Conservation (phyloP, 2,888 invertebrate species). For the Pyrgus malvae region DNA sequence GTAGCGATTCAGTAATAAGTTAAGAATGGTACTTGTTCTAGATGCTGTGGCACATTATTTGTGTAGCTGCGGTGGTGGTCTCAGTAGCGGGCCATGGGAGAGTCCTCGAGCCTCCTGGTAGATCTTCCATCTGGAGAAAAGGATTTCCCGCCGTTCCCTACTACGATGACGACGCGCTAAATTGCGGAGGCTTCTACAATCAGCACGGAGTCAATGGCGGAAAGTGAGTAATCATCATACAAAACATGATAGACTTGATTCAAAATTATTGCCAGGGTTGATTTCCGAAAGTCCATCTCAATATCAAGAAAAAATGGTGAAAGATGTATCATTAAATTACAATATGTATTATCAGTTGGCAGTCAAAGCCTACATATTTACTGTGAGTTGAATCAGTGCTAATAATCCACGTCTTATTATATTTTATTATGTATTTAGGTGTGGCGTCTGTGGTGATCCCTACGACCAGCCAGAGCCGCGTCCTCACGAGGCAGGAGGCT, state of each 20-base stretch:
- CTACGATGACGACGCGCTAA: constrained; percentile 92
- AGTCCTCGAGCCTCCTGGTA: constrained; percentile 88
- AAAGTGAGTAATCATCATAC: constrained; percentile 63
- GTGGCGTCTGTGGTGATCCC: constrained; percentile 92
- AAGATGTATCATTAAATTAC: too few relatives aligned
- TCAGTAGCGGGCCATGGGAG: constrained; percentile 84
- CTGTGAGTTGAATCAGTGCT: too few relatives aligned
- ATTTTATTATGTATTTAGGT: constrained; percentile 54
- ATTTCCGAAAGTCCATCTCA: too few relatives aligned
- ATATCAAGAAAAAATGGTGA: too few relatives aligned
- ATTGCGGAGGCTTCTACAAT: constrained; percentile 90
- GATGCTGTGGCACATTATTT: constrained; percentile 49
- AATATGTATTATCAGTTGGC: too few relatives aligned
- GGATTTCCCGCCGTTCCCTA: constrained; percentile 89
- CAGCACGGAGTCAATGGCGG: constrained; percentile 89
- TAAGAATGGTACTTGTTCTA: constrained; percentile 30
- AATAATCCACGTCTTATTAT: too few relatives aligned
- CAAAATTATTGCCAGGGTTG: too few relatives aligned
- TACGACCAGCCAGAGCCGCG: constrained; percentile 86
- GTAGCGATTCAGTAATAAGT: too few relatives aligned
- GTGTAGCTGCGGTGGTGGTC: constrained; percentile 38
- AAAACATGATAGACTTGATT: too few relatives aligned
- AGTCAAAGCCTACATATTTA: too few relatives aligned
- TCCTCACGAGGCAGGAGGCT: constrained; percentile 90
- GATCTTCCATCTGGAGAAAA: constrained; percentile 91